Conservation (phyloP, 2,888 invertebrate genomes). For the Chrysolina oricalcia region DNA sequence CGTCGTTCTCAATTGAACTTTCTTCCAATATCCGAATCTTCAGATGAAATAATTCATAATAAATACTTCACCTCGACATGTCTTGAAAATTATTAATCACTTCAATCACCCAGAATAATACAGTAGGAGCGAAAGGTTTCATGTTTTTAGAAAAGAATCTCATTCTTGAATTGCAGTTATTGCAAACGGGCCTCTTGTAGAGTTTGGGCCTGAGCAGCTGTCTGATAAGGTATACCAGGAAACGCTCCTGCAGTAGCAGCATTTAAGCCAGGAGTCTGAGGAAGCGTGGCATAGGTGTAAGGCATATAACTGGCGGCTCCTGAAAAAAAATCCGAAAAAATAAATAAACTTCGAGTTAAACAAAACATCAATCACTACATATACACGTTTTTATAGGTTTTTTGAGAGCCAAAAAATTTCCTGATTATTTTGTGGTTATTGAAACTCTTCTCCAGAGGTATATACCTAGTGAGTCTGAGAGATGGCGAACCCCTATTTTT, state of each 20-base stretch:
- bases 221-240: conserved; percentile 78
- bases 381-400: too few relatives aligned
- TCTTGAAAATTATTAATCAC: conserved; percentile 22
- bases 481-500: too few relatives aligned
- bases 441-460: too few relatives aligned
- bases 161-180: conserved; percentile 67
- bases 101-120: conserved; percentile 19
- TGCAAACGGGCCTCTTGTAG: conserved; percentile 87
- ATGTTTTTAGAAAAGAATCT: not conserved
- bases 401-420: too few relatives aligned
- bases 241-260: conserved; percentile 75
- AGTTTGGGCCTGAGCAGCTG: conserved; percentile 77
- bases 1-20: not conserved
- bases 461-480: too few relatives aligned
- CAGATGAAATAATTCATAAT: not conserved
- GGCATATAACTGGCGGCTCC: conserved; percentile 81
- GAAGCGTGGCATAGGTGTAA: conserved; percentile 82
- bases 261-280: conserved; percentile 76
- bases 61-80: not conserved
- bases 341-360: too few relatives aligned
- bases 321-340: conserved; percentile 50
- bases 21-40: not conserved
- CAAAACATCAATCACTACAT: too few relatives aligned
- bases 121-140: not conserved
- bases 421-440: too few relatives aligned